Conservation (phyloP, 2,797 vertebrate species). For the Oceanodroma leucorhoa region DNA sequence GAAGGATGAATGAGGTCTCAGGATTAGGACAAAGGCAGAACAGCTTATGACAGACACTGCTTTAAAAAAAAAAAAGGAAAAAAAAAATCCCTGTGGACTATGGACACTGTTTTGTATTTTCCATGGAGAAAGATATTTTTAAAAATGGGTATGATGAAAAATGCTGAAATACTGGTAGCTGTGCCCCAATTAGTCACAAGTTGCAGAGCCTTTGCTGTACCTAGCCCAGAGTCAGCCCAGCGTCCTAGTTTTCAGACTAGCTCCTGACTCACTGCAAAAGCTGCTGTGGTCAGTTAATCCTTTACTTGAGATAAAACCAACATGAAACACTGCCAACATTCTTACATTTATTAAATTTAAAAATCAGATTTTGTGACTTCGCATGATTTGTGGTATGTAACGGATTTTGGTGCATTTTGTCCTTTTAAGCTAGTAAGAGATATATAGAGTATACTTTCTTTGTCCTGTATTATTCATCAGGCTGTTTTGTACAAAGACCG, state of each 20-base stretch:
- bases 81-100: neutral
- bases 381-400: neutral
- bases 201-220: neutral
- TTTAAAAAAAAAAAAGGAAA: neutral
- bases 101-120: neutral
- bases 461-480: neutral
- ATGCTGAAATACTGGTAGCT: neutral
- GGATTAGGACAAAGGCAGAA: neutral
- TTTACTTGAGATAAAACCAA: neutral
- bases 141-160: neutral
- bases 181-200: neutral
- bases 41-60: neutral
- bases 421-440: neutral
- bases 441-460: neutral
- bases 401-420: neutral
- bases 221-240: neutral
- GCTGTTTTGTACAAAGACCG: neutral
- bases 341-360: neutral
- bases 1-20: neutral
- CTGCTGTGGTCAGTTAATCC: neutral
- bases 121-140: neutral
- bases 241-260: constrained; percentile 32
- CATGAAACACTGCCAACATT: neutral
- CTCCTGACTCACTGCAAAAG: neutral
- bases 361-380: neutral